These are phyloP conservation scores for Drosophila pectinifera DNA, from an alignment of 1,140 invertebrate genomes.

Conservation along the genomic window DNA sequence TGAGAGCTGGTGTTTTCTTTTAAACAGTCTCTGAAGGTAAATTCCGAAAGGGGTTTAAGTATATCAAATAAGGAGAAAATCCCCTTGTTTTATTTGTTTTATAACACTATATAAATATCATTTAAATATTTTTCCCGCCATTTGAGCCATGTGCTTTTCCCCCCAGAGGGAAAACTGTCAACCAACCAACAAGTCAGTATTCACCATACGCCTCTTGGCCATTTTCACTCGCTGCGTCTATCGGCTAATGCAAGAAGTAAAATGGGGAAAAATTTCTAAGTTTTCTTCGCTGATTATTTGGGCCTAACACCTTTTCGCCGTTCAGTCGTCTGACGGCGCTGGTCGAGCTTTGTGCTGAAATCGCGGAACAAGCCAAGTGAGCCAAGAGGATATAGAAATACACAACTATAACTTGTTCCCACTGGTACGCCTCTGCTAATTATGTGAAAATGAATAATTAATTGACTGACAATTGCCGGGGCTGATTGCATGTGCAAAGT, in stretches of 20 bases:
- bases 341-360: conserved; percentile 56
- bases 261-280: conserved; percentile 72
- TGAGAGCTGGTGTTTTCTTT: too few relatives aligned
- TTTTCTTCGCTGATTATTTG: conserved; percentile 78
- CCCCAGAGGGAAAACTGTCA: not conserved
- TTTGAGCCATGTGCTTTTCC: conserved; percentile 10
- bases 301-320: conserved; percentile 29
- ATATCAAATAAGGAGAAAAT: too few relatives aligned
- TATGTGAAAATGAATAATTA: conserved; percentile 44
- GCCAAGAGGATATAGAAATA: conserved; percentile 20
- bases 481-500: conserved; percentile 26
- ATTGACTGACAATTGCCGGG: conserved; percentile 22
- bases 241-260: conserved; percentile 50
- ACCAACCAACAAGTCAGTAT: not conserved
- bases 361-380: conserved; percentile 11
- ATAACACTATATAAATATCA: not conserved
- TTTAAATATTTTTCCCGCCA: conserved; percentile 16
- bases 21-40: too few relatives aligned
- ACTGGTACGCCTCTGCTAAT: conserved; percentile 15
- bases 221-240: conserved; percentile 22
- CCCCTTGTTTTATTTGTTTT: not conserved
- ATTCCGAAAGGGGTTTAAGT: too few relatives aligned
- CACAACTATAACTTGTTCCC: not conserved
- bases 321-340: conserved; percentile 66
- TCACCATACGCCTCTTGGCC: conserved; percentile 50